A percentile compares a stretch with the other conserved stretches of the same genome.
Conservation (phyloP, 2,113 vertebrate genomes). For the Lepus europaeus region DNA sequence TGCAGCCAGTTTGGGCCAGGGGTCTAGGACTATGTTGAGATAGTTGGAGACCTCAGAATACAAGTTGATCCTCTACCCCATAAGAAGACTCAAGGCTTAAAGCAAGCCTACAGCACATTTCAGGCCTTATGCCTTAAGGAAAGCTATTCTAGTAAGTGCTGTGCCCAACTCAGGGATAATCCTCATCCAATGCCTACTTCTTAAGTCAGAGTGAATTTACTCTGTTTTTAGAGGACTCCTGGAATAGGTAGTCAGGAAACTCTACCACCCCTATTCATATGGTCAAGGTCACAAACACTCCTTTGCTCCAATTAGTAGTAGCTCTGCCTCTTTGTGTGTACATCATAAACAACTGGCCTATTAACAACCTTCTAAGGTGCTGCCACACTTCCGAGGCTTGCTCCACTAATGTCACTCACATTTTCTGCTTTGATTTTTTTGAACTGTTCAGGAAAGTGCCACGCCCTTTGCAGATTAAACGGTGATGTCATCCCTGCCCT, state of each 20-base stretch:
- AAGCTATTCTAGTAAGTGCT: neutral
- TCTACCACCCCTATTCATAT: neutral
- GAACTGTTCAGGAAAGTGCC: neutral
- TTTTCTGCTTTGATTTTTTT: conserved; percentile 53
- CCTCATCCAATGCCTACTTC: conserved; percentile 20
- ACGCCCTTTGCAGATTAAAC: conserved; percentile 40
- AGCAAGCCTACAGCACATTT: neutral
- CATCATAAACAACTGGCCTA: conserved; percentile 6
- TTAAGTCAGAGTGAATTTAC: conserved; percentile 38
- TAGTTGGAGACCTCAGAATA: neutral
- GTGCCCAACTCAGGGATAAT: neutral
- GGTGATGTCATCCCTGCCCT: neutral
- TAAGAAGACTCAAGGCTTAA: conserved; percentile 24
- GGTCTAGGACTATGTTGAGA: neutral
- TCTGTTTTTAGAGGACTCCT: conserved; percentile 57
- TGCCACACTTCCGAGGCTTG: conserved; percentile 43
- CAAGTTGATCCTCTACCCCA: neutral
- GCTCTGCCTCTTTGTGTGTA: neutral
- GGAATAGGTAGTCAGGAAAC: neutral
- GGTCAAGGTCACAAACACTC: conserved; percentile 6
- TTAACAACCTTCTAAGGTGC: neutral
- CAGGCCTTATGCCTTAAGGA: neutral
- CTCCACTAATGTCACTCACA: neutral
- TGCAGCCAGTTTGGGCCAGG: conserved; percentile 7
- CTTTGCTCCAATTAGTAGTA: neutral